Percentiles rank a stretch among this genome's conserved stretches.
These are phyloP conservation scores for Nansenia antarctica DNA, from an alignment of 2,113 vertebrate species.

Conservation along the genomic window DNA sequence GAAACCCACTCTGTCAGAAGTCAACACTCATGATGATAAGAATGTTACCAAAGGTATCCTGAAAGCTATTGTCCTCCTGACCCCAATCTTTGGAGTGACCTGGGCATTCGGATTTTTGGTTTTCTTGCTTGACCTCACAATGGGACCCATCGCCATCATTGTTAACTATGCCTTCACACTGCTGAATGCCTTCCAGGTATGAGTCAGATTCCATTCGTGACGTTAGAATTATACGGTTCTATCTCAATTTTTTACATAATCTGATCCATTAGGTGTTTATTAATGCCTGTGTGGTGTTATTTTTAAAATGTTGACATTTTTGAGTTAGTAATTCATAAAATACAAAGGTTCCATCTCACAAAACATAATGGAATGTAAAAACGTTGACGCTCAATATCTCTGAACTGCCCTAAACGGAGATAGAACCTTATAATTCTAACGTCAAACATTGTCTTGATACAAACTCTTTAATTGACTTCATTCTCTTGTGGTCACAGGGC, in stretches of 20 bases:
- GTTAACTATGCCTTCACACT: conserved; percentile 66
- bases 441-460: neutral
- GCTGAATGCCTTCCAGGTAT: conserved; percentile 77
- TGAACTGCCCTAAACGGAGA: neutral
- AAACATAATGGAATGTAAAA: too few relatives aligned
- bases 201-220: too few relatives aligned
- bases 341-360: too few relatives aligned
- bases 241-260: too few relatives aligned
- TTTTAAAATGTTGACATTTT: too few relatives aligned
- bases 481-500: neutral
- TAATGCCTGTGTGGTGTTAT: too few relatives aligned
- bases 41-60: conserved; percentile 58
- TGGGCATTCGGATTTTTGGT: conserved; percentile 73
- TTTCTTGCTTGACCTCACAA: conserved; percentile 43
- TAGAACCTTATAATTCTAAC: neutral
- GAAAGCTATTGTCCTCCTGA: conserved; percentile 70
- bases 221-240: too few relatives aligned
- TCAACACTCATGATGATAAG: conserved; percentile 44
- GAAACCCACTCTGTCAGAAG: conserved; percentile 53
- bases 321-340: too few relatives aligned
- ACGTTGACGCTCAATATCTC: too few relatives aligned
- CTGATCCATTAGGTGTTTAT: too few relatives aligned
- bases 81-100: conserved; percentile 75
- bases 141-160: rapidly evolving
- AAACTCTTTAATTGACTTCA: neutral